phyloP scores from a whole-genome alignment of 2,113 vertebrate genomes.

The Cinclus cinclus region DNA sequence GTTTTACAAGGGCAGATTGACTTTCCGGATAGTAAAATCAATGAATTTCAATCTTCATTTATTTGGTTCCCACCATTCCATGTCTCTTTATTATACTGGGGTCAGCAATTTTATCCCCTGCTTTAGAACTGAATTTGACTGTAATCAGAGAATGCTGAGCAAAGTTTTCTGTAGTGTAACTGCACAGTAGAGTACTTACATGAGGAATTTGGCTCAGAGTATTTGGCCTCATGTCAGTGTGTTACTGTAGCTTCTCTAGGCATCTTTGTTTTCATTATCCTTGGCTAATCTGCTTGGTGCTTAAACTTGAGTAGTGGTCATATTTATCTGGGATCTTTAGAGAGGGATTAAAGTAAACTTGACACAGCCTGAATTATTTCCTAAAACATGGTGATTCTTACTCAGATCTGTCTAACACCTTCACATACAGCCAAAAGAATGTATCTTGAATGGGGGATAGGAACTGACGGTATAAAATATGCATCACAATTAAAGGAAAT shows the following conservation, averaged over 20 bases:
- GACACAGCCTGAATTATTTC: not conserved
- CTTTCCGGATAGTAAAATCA: slow-evolving; percentile 43
- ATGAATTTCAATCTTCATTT: slow-evolving; percentile 52
- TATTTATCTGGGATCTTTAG: slow-evolving; percentile 3
- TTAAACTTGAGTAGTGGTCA: not conserved
- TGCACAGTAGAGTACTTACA: not conserved
- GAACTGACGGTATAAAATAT: not conserved
- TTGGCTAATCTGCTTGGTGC: not conserved
- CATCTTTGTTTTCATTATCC: slow-evolving; percentile 21
- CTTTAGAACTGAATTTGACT: slow-evolving; percentile 38
- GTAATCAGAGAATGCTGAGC: not conserved
- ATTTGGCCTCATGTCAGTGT: not conserved
- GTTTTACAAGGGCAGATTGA: slow-evolving; percentile 47
- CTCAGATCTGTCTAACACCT: not conserved
- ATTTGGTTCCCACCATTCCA: slow-evolving; percentile 8
- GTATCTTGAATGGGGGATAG: not conserved
- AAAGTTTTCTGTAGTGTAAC: slow-evolving; percentile 9
- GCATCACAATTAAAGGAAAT: not conserved
- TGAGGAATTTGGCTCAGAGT: not conserved
- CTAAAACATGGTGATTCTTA: not conserved
- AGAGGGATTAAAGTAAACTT: not conserved
- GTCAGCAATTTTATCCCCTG: slow-evolving; percentile 10
- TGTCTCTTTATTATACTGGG: slow-evolving; percentile 27
- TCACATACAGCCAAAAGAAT: not conserved
- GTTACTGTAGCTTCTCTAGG: not conserved